These are phyloP conservation scores for Cercopithecus mona DNA, from an alignment of 2,113 vertebrate genomes.

Conservation along the genomic window DNA sequence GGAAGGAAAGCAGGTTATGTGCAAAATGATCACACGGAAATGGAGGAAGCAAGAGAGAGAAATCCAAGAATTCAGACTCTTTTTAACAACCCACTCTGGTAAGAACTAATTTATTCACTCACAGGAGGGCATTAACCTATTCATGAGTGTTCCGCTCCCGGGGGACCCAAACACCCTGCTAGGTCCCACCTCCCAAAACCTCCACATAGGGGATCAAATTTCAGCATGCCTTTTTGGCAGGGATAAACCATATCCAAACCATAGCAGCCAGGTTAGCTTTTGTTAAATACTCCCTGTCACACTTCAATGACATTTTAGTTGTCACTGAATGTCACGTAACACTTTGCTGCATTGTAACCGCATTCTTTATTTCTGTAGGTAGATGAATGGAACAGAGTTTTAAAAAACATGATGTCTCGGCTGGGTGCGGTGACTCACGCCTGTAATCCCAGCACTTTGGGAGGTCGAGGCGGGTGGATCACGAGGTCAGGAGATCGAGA, in stretches of 20 bases:
- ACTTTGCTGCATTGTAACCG: background rate
- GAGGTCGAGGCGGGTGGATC: too few species aligned
- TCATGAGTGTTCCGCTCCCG: background rate
- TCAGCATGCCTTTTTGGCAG: background rate
- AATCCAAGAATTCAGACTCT: background rate
- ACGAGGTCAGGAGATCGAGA: too few species aligned
- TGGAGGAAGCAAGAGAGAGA: background rate
- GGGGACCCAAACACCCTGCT: background rate
- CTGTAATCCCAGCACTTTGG: too few species aligned
- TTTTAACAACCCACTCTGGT: background rate
- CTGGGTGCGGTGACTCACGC: too few species aligned
- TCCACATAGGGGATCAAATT: background rate
- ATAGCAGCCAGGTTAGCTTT: background rate
- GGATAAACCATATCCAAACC: background rate
- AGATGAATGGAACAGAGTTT: background rate
- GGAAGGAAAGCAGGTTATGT: background rate
- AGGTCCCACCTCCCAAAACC: background rate
- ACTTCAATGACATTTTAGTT: constrained; percentile 19
- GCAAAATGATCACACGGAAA: background rate
- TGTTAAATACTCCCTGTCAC: background rate
- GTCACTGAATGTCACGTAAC: background rate
- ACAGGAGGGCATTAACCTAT: background rate
- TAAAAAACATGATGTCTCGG: background rate
- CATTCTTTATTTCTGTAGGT: background rate
- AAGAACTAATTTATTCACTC: background rate